phyloP scores from a whole-genome alignment of 2,888 invertebrate species.

The Dilophus febrilis region DNA sequence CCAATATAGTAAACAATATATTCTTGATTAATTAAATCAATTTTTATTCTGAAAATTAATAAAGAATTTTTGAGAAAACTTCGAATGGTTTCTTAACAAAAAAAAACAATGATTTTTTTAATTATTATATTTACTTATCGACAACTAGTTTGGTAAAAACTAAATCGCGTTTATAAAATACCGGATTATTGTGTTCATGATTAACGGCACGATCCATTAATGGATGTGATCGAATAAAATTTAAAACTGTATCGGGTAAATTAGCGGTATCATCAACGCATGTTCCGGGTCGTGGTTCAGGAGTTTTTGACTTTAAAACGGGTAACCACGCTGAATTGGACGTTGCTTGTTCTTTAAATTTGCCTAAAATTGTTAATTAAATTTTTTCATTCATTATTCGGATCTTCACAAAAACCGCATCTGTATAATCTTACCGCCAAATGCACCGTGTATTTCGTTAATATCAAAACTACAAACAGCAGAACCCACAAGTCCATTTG shows the following conservation, averaged over 20 bases:
- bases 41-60: constrained; percentile 22
- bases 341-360: constrained; percentile 88
- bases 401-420: neutral
- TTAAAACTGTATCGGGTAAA: constrained; percentile 79
- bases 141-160: constrained; percentile 84
- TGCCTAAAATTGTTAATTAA: constrained; percentile 21
- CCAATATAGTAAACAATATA: constrained; percentile 86
- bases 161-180: constrained; percentile 81
- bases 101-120: neutral
- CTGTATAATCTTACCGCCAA: constrained; percentile 53
- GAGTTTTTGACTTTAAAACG: constrained; percentile 76
- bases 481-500: constrained; percentile 88
- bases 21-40: constrained; percentile 36
- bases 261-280: constrained; percentile 88
- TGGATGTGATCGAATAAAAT: constrained; percentile 93
- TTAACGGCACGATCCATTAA: constrained; percentile 94
- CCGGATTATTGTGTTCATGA: constrained; percentile 83
- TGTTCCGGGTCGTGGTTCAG: constrained; percentile 84
- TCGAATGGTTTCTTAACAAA: too few species aligned
- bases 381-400: too few species aligned
- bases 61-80: constrained; percentile 5
- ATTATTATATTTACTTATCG: constrained; percentile 39
- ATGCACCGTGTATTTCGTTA: constrained; percentile 77
- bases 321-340: constrained; percentile 91
- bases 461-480: constrained; percentile 92